Conservation (phyloP, 2,113 vertebrate genomes). For the Zosterops borbonicus region DNA sequence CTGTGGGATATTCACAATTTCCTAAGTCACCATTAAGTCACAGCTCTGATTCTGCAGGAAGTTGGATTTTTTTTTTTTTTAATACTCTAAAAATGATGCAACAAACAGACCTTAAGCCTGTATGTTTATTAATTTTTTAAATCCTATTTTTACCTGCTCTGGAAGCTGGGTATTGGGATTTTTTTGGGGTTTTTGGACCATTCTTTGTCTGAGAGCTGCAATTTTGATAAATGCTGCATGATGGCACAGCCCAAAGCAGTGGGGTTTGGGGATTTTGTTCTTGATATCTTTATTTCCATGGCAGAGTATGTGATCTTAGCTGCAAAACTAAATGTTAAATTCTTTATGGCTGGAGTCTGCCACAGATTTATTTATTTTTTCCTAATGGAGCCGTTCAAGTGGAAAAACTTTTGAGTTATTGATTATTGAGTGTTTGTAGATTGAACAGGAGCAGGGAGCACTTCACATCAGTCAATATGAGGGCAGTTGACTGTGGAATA, state of each 20-base stretch:
- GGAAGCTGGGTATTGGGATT: not conserved
- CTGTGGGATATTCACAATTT: rapidly evolving
- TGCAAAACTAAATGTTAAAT: not conserved
- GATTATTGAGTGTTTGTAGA: rapidly evolving
- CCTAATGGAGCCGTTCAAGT: rapidly evolving
- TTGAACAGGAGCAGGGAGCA: not conserved
- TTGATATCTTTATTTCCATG: not conserved
- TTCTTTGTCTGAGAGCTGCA: not conserved
- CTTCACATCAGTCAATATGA: not conserved
- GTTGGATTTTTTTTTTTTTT: rapidly evolving
- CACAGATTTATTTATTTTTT: not conserved
- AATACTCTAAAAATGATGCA: not conserved
- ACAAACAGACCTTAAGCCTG: not conserved
- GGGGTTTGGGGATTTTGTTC: not conserved
- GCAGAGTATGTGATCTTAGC: rapidly evolving
- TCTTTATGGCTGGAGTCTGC: not conserved
- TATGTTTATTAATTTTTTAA: rapidly evolving
- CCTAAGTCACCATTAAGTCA: rapidly evolving
- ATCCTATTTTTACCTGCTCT: not conserved
- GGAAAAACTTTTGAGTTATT: not conserved
- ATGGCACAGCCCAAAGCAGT: not conserved
- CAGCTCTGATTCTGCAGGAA: not conserved
- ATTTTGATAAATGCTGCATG: not conserved
- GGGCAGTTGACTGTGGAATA: not conserved
- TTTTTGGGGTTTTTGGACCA: no score